Base-by-base conservation (phyloP, 1,140 invertebrate genomes). In the Brachionus sp. region DNA sequence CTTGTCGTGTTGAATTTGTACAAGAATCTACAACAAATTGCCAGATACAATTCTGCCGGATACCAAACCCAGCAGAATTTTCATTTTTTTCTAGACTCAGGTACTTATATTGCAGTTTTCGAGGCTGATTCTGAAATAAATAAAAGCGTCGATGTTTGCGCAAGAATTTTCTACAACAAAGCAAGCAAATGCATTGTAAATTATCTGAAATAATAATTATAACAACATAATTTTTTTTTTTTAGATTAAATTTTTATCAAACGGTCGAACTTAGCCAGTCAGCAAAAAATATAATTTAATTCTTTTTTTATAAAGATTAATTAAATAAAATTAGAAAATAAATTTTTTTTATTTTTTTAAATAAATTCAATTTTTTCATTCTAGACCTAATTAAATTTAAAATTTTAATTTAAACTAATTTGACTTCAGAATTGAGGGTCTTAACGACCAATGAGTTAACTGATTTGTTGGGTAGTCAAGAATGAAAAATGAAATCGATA, bases 1-100 rank as follows among this genome's bases (percentile, higher is more conserved):
- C 19, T 46, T 5, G 39, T 35, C 3, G 25, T 13, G 12, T 13
- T 75, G 12, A 44, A 75, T 46, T 75, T 75, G 42, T 75, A 35
- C 35, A 70, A 70, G 39, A 70, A 70, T 70, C 7, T 70, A 39
- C 66, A 70, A 42, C 66, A 37, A 70, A 70, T 70, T 5, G 42
- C n/a, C 39, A 25, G 10, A 35, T 75, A 75, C 16, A 33, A 16
- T 3, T 75, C 39, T 9, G 2, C 3, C 25, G 1, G 10, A 44
- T 29, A 29, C 25, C 10, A 16, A n/a, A 25, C 70, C 5, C 70
- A 75, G 19, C 70, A 75, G 16, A 35, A 35, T 12, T 75, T 46
- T 46, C 3, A 50, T 29, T 44, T 75, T 5, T 46, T 46, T 46
- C 19, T 75, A 12, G 70, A 75, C 25, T 75, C 70, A 25, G 70